Base-by-base conservation (phyloP, 2,797 vertebrate genomes). In the Neosilurus hyrtlii region DNA sequence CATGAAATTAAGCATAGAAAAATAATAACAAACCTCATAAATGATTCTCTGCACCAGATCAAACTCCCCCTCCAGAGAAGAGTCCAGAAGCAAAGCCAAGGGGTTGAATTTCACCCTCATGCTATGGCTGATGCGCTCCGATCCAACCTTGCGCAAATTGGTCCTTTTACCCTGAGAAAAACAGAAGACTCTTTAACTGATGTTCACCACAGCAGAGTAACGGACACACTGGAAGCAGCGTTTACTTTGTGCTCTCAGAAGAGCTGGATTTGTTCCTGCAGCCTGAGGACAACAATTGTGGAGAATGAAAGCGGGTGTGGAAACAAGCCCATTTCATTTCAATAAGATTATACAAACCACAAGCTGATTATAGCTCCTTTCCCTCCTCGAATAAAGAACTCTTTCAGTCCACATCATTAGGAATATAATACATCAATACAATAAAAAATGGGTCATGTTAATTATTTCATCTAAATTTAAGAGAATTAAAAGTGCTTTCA, bases 51-150 rank as follows among this genome's bases (percentile, higher is more conserved):
- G 98, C 77, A 99, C 98, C 14, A 99, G 94, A 90, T 99, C 98
- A 88, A 94, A 97, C 90, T 99, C 98, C 80, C 98, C 98, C 87
- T 99, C 98, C 92, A 99, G 93, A 80, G 98, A 99, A 0, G 97
- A 98, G 92, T 99, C 98, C 67, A 99, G 94, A 75, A 99, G 94
- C 83, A 99, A 92, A 0, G 98, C 97, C 0, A 99, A 93, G 0
- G 98, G 98, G 89, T 99, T 99, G 91, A 99, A 99, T 85, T 96
- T 97, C 87, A 99, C 97, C 89, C 98, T 94, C 97, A 99, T 98
- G 79, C 90, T 92, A 79, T 99, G 97, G 14, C 93, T 94, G 35
- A 98, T 98, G 82, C 97, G 94, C 88, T 98, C 97, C 0, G 98
- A 99, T 37, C 94, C 95, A 0, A 84, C 84, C 91, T 99, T 99